These are phyloP conservation scores for Emmelina monodactyla DNA, from an alignment of 2,888 invertebrate species.

Conservation along the genomic window DNA sequence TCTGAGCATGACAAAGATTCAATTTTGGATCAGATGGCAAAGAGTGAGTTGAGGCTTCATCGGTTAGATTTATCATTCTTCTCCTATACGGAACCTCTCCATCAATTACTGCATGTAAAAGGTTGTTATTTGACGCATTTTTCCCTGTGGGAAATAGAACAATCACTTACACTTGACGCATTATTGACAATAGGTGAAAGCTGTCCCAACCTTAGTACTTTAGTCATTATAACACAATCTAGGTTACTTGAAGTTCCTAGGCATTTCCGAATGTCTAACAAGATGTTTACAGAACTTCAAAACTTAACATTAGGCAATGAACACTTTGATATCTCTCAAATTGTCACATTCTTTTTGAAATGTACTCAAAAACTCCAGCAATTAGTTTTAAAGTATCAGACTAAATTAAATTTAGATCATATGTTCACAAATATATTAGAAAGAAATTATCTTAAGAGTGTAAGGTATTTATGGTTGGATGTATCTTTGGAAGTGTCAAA, in stretches of 20 bases:
- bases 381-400: constrained; percentile 49
- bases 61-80: constrained; percentile 54
- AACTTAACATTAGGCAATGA: constrained; percentile 50
- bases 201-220: constrained; percentile 46
- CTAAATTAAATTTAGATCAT: constrained; percentile 40
- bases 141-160: constrained; percentile 53
- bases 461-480: constrained; percentile 49
- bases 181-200: constrained; percentile 39
- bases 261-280: constrained; percentile 31
- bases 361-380: constrained; percentile 42
- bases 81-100: constrained; percentile 44
- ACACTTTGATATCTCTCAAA: constrained; percentile 41
- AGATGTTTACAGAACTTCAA: constrained; percentile 39
- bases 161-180: constrained; percentile 42
- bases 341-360: constrained; percentile 44
- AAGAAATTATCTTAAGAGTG: constrained; percentile 38
- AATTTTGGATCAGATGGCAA: constrained; percentile 43
- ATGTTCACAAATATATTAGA: constrained; percentile 36
- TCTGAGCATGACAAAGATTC: constrained; percentile 50
- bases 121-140: constrained; percentile 52
- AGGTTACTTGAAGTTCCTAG: constrained; percentile 38
- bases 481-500: constrained; percentile 52
- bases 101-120: constrained; percentile 39
- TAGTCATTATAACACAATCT: constrained; percentile 54
- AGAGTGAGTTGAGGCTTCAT: constrained; percentile 38